Conservation (phyloP, 2,113 vertebrate genomes). For the Madoqua kirkii region DNA sequence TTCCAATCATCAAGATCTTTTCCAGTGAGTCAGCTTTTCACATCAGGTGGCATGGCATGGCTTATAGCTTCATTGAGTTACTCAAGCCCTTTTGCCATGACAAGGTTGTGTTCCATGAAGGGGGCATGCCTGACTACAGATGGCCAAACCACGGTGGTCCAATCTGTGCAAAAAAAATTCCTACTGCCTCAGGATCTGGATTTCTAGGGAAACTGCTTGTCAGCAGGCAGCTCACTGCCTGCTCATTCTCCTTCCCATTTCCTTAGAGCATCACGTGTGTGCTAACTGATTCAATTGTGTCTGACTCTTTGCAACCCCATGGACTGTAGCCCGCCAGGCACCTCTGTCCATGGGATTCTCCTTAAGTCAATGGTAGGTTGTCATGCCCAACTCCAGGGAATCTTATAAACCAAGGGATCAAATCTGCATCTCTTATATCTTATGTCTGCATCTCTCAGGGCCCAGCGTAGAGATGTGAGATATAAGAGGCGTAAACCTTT, state of each 20-base stretch:
- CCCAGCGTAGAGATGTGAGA: background rate
- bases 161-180: background rate
- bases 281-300: background rate
- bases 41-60: background rate
- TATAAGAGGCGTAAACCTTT: background rate
- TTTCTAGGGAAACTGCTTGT: background rate
- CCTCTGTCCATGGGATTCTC: background rate
- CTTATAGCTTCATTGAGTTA: background rate
- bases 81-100: background rate
- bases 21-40: background rate
- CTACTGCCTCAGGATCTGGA: background rate
- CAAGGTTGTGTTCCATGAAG: background rate
- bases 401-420: background rate
- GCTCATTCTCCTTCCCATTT: background rate
- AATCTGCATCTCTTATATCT: background rate
- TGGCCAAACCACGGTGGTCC: background rate
- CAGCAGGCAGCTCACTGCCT: background rate
- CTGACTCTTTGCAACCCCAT: background rate
- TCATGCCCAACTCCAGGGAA: background rate
- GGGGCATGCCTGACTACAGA: background rate
- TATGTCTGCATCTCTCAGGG: background rate
- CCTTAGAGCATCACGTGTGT: background rate
- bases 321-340: accelerated
- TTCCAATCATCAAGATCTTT: background rate
- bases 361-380: background rate